A percentile compares a stretch with the other conserved stretches of the same genome.
These are phyloP conservation scores for Henricia sp. DNA, from an alignment of 53 echinoderm and acorn worm genomes.

Conservation along the genomic window DNA sequence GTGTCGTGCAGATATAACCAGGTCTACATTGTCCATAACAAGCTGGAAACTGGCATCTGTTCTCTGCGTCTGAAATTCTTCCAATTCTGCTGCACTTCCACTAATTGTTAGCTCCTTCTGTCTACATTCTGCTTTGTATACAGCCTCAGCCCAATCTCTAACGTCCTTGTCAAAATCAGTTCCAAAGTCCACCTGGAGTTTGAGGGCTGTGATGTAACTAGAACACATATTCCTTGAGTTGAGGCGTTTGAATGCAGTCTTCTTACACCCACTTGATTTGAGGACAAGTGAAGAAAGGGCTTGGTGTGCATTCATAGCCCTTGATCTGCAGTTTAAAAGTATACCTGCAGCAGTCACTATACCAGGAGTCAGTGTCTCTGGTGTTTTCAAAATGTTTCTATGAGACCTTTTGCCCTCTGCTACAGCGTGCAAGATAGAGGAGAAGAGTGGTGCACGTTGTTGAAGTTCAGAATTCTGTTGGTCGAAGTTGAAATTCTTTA, in stretches of 20 bases:
- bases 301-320: constrained; percentile 58
- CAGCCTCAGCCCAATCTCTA: constrained; percentile 34
- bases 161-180: constrained; percentile 36
- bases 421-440: constrained; percentile 21
- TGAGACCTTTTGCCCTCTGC: not conserved
- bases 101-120: not conserved
- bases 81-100: not conserved
- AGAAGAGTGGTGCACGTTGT: constrained; percentile 5
- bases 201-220: constrained; percentile 14
- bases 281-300: constrained; percentile 35
- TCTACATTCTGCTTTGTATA: not conserved
- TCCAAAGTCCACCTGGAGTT: constrained; percentile 44
- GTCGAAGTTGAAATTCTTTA: not conserved
- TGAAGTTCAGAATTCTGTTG: constrained; percentile 22
- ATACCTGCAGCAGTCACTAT: constrained; percentile 52
- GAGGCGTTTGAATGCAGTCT: constrained; percentile 25
- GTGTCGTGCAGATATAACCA: not conserved
- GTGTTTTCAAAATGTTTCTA: constrained; percentile 41
- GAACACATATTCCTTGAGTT: constrained; percentile 37
- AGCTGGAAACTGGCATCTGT: not conserved
- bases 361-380: constrained; percentile 6
- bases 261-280: constrained; percentile 27
- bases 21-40: not conserved
- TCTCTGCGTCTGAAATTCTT: not conserved
- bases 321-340: constrained; percentile 40